Base-by-base conservation (phyloP, 2,113 vertebrate species). In the Alaudala cheleensis region DNA sequence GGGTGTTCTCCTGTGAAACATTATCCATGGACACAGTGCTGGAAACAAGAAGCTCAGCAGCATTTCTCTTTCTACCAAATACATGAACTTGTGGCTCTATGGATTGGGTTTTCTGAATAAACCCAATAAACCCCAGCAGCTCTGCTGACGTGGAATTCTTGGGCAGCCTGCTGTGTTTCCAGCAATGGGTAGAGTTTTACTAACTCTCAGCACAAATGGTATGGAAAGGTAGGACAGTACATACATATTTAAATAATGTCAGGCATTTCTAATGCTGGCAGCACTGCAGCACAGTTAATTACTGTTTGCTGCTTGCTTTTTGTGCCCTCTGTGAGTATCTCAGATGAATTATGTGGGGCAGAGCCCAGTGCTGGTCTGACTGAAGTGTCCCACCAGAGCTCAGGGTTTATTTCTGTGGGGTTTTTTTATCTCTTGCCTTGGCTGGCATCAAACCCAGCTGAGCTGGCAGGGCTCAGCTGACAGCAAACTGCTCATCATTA, bases 171-270 rank as follows among this genome's bases (percentile, higher is more conserved):
- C 21, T 50, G 28, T 15, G 9, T 19, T 58, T 7, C 29, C 26
- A 8, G 18, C 26, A 4, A 3, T 0, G 7, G 28, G 26, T 8
- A 49, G 65, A 39, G 2, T 13, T 40, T 64, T 22, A 50, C 18
- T 12, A 61, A 5, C 14, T 47, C 47, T 33, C 11, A 31, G 6
- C 16, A 42, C 7, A 66, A 45, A 80, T 2, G 65, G 14, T 7
- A n/a, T 11, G 57, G 45, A 51, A 57, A 81, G 7, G 18, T 45
- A 53, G 45, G 62, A 66, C 19, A 58, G 6, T 21, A 28, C 9
- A 28, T 5, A 23, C 17, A 12, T 11, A 58, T 67, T 53, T n/a
- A 65, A 82, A 82, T 58, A 64, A 61, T 8, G 3, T n/a, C 25
- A 72, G 33, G 34, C 37, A 80, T 29, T 40, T 39, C 39, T 2